These are phyloP conservation scores for Oceanodroma leucorhoa DNA, from an alignment of 2,797 vertebrate genomes.

Conservation along the genomic window DNA sequence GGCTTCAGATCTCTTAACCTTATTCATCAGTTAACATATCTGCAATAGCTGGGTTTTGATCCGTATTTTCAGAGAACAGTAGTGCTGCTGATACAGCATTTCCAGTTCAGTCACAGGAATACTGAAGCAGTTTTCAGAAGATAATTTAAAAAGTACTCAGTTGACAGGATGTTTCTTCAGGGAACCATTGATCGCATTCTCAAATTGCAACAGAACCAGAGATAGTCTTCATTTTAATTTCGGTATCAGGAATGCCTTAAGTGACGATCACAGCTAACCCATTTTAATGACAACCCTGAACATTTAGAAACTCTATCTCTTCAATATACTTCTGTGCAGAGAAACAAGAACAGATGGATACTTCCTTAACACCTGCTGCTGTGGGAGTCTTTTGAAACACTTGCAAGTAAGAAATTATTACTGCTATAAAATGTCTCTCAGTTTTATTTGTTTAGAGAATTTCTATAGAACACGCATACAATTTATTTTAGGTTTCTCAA, in stretches of 20 bases:
- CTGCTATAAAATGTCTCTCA: conserved; percentile 32
- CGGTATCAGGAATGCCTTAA: conserved; percentile 48
- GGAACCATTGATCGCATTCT: conserved; percentile 50
- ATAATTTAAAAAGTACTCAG: conserved; percentile 49
- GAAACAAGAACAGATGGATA: conserved; percentile 66
- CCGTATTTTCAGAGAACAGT: conserved; percentile 42
- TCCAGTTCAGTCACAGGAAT: conserved; percentile 41
- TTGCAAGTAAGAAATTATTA: conserved; percentile 57
- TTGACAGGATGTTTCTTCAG: conserved; percentile 61
- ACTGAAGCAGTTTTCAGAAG: conserved; percentile 34
- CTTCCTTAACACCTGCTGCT: conserved; percentile 66
- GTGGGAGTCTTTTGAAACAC: conserved; percentile 58
- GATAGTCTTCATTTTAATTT: conserved; percentile 61
- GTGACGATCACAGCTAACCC: conserved; percentile 53
- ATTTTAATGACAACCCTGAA: conserved; percentile 63
- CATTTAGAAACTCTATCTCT: conserved; percentile 50
- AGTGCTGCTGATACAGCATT: conserved; percentile 56
- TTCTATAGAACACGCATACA: conserved; percentile 28
- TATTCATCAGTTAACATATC: conserved; percentile 43
- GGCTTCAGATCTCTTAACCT: conserved; percentile 41
- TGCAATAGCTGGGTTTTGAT: conserved; percentile 58
- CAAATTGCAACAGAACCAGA: conserved; percentile 39
- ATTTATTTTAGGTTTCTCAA: conserved; percentile 32
- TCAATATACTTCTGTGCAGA: conserved; percentile 50
- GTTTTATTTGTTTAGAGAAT: conserved; percentile 55